These are phyloP conservation scores for Julus scanicus DNA, from an alignment of 2,888 invertebrate species.

Conservation along the genomic window DNA sequence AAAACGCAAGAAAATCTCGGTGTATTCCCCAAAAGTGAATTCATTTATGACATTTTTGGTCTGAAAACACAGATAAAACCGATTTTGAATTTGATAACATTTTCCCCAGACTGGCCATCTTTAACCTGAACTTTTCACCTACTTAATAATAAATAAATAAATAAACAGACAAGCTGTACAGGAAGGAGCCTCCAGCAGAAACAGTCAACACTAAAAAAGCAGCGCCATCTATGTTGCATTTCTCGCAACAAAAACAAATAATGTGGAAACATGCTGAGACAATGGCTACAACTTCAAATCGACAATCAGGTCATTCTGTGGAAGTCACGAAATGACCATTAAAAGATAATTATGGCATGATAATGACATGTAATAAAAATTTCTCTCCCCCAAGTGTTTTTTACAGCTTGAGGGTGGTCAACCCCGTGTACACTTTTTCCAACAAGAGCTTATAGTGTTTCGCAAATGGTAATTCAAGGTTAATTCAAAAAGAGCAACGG, in stretches of 20 bases:
- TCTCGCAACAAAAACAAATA: not conserved
- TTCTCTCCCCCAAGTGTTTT: not conserved
- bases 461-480: conserved; percentile 8
- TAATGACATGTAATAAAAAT: not conserved
- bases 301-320: not conserved
- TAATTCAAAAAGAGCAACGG: not conserved
- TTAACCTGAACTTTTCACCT: too few species aligned
- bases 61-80: not conserved
- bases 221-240: not conserved
- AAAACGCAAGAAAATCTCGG: not conserved
- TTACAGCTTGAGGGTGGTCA: conserved; percentile 2
- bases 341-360: not conserved
- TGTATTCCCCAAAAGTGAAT: not conserved
- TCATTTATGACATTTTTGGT: not conserved
- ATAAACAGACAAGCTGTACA: not conserved
- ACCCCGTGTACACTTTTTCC: too few species aligned
- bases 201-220: not conserved
- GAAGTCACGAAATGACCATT: not conserved
- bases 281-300: not conserved
- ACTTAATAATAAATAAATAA: too few species aligned
- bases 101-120: not conserved
- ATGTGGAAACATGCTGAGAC: too few species aligned
- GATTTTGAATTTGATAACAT: not conserved
- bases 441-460: not conserved
- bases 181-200: too few species aligned